Base-by-base conservation (phyloP, 2,797 vertebrate species). In the Linurgus olivaceus region DNA sequence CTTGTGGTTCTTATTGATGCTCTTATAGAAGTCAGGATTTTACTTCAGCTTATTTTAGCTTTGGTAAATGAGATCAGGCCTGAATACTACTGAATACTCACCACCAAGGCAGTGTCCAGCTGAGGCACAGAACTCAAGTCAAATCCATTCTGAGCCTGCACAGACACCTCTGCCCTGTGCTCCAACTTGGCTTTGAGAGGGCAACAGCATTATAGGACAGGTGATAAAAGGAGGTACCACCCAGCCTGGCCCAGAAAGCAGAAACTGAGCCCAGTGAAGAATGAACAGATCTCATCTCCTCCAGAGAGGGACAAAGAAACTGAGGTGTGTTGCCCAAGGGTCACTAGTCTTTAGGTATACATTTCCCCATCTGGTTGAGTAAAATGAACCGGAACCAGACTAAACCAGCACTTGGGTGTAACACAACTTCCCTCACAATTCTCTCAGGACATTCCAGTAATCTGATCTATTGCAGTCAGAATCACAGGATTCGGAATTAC, bases 1-100 rank as follows among this genome's bases (percentile, higher is more conserved):
- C 28, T 52, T 5, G 0, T 18, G 28, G 8, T 10, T 58, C 25
- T 54, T 45, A 59, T 0, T 20, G 8, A 67, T 47, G n/a, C 6
- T 73, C 15, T 29, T 50, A n/a, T 7, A 70, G 57, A 57, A 8
- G 11, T 35, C 58, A 6, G 1, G 17, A 44, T 78, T 48, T 42
- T 11, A 52, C 26, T 80, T 55, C 17, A 13, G 20, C 62, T 78
- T 71, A 33, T 48, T 70, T 90, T 35, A 65, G 50, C 20, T 68
- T 79, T 44, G 47, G 40, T 61, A 80, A 59, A 70, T 26, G 3
- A 91, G n/a, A 63, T 66, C 20, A 38, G n/a, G 28, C 35, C 47
- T 50, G 29, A 79, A 25, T 6, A 17, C 21, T 12, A 77, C 8
- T 21, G 89, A 83, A 66, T 7, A 44, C 37, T 31, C 61, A 62